Base-by-base conservation (phyloP, 2,888 invertebrate species). In the Hemicrepidius hirtus region DNA sequence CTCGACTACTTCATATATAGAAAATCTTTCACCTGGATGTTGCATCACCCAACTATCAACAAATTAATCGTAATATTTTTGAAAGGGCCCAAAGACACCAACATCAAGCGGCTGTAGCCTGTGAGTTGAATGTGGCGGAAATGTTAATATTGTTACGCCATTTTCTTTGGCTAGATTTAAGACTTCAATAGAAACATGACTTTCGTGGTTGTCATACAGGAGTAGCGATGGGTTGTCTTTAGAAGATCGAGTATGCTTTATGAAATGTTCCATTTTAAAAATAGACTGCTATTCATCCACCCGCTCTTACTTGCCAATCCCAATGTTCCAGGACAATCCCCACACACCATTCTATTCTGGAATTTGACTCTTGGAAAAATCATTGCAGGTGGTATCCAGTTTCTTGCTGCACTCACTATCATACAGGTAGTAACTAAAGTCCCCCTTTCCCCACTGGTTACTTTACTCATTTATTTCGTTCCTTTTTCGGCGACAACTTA, bases 1-100 rank as follows among this genome's bases (percentile, higher is more conserved):
- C n/a, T n/a, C n/a, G n/a, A n/a, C 82, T 59, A 84, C 71, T 49
- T 86, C 81, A 76, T 86, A 85, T 60, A 87, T 86, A 1, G 83
- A 82, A 9, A 85, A 78, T 21, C 83, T 77, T 75, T 81, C 82
- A 4, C 86, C 86, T 7, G 85, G 86, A 78, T 87, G 78, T n/a
- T n/a, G 71, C 73, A 85, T 71, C 76, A 85, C 71, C 83, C 84
- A 85, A 12, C 79, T 77, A 74, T 85, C 82, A 24, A 82, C 78
- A 32, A 82, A 82, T 28, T 79, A 76, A 71, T 80, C 79, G 68
- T 82, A 81, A 72, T 70, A 77, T 21, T 75, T 76, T 68, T 87
- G 86, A 50, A 86, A 83, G 1, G 81, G 80, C 9, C 77, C 80
- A 72, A 76, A 83, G 13, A 82, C 72, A 20, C 78, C 66, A 62